A percentile compares a stretch with the other conserved stretches of the same genome.
phyloP scores from a whole-genome alignment of 1,140 invertebrate species.

The Oncopeltus fasciatus region DNA sequence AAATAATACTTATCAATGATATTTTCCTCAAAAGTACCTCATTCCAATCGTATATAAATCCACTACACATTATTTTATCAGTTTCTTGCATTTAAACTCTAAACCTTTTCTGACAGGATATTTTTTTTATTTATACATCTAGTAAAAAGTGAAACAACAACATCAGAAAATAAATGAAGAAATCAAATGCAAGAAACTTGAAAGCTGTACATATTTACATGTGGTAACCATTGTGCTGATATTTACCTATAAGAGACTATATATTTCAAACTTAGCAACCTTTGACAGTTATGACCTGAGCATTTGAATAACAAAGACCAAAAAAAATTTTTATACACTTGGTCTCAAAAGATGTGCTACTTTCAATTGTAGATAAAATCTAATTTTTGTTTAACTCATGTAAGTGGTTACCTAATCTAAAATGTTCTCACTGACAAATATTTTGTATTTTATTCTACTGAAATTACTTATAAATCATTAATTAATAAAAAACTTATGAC shows the following conservation, averaged over 20 bases:
- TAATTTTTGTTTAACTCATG: slow-evolving; percentile 1
- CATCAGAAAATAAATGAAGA: background rate
- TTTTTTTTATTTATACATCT: background rate
- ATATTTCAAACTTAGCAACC: slow-evolving; percentile 11
- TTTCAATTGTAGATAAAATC: background rate
- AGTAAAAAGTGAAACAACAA: background rate
- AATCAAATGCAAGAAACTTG: slow-evolving; percentile 14
- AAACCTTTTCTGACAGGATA: background rate
- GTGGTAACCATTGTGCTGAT: slow-evolving; percentile 18
- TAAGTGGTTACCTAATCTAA: slow-evolving; percentile 1
- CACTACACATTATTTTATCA: background rate
- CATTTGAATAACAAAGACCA: slow-evolving; percentile 16
- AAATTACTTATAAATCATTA: too few species aligned
- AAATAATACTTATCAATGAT: slow-evolving; percentile 9
- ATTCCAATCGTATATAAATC: slow-evolving; percentile 9
- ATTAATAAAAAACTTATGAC: background rate
- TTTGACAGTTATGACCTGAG: slow-evolving; percentile 16
- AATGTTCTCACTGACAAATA: background rate
- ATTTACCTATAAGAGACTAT: slow-evolving; percentile 13
- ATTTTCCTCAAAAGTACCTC: slow-evolving; percentile 13
- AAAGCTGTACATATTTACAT: slow-evolving; percentile 21
- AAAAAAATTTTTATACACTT: slow-evolving; percentile 15
- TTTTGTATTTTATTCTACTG: background rate
- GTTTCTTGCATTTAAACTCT: slow-evolving; percentile 5
- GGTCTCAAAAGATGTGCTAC: slow-evolving; percentile 10